Base-by-base conservation (phyloP, 2,888 invertebrate genomes). In the Diaperis boleti region DNA sequence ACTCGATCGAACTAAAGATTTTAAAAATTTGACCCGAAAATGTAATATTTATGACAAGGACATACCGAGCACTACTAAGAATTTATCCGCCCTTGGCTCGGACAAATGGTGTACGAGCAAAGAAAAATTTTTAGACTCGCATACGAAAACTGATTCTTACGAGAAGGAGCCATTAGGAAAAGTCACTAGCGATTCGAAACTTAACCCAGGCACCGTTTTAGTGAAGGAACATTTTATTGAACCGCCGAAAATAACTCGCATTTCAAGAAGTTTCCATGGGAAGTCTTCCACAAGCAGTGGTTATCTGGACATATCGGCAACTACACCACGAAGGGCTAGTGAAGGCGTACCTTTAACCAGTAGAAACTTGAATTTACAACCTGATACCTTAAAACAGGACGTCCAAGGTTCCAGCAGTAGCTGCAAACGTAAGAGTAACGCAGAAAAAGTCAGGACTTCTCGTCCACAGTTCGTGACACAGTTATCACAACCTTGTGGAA, bases 211-310 rank as follows among this genome's bases (percentile, higher is more conserved):
- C 1, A 79, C 82, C 2, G 77, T 84, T 14, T 72, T 84, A 17
- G 80, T 85, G 1, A 84, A 82, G 74, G 85, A 85, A 73, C 79
- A 78, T 55, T 85, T 80, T 67, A 85, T 85, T 22, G 85, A 85
- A 70, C 83, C 83, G 1, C 83, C 84, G 1, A 77, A 75, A 68
- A 82, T 83, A 62, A 80, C 76, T 8, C 68, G 84, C 17, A 78
- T 84, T 47, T 81, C 85, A 1, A 83, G 81, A 64, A 84, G 81
- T 72, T 82, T 80, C 64, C 81, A 82, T 64, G 82, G 81, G n/a
- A 79, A 80, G 71, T 74, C 78, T 2, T 68, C 75, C 14, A 69
- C 74, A 10, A 75, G 68, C 61, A 65, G 59, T 44, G 75, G 72
- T 50, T 65, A 69, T 42, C 59, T 76, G 49, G 75, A 76, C 60